phyloP scores from a whole-genome alignment of 1,140 invertebrate species.

The Eriosoma lanigerum region DNA sequence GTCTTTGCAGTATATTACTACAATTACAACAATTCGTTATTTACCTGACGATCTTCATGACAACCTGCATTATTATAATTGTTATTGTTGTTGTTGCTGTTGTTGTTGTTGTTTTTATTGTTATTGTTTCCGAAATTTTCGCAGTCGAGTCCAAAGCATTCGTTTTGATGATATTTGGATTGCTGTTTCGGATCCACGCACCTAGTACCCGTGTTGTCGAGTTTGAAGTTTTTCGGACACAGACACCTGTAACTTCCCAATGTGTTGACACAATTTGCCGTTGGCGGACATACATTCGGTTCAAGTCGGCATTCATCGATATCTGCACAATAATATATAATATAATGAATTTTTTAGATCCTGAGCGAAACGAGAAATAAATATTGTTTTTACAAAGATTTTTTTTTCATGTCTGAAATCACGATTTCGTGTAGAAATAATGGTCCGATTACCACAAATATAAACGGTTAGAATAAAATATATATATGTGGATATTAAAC shows the following conservation, averaged over 20 bases:
- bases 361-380: no score
- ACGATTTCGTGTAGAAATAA: no score
- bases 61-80: background rate
- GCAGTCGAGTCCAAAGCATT: constrained; percentile 16
- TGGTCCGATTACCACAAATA: no score
- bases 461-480: no score
- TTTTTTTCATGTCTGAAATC: no score
- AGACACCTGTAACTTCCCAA: constrained; percentile 66
- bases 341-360: no score
- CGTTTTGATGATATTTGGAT: constrained; percentile 57
- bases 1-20: no score
- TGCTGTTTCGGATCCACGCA: constrained; percentile 63
- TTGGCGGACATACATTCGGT: constrained; percentile 68
- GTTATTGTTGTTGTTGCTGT: constrained; percentile 12
- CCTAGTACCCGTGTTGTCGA: constrained; percentile 63
- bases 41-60: constrained; percentile 5
- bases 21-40: no score
- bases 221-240: constrained; percentile 63
- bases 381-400: no score
- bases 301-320: constrained; percentile 76
- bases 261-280: constrained; percentile 67
- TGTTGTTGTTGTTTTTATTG: background rate
- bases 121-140: background rate
- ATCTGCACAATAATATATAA: constrained; percentile 58
- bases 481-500: no score